Evolutionary conservation across 2,797 vertebrate genomes (phyloP).

Genomic region (Lepus townsendii): DNA sequence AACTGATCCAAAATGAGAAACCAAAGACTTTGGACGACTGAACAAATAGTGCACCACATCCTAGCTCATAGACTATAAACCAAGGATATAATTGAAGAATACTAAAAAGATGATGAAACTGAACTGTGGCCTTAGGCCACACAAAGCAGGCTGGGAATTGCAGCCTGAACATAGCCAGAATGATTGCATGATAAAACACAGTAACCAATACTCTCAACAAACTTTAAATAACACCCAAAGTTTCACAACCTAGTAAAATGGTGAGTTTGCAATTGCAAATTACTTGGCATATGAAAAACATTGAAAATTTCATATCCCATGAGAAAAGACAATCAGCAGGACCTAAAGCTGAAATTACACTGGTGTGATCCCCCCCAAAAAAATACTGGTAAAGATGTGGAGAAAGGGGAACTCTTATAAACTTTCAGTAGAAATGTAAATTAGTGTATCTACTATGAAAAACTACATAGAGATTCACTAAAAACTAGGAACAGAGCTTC

Average conservation of each 20-base stretch:
- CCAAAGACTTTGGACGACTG: background rate
- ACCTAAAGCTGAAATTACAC: background rate
- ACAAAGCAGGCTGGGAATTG: background rate
- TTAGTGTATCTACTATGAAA: too few relatives aligned
- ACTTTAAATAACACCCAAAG: background rate
- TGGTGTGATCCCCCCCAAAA: too few relatives aligned
- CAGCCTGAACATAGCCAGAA: background rate
- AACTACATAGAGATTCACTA: too few relatives aligned
- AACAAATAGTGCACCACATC: background rate
- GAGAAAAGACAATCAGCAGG: background rate
- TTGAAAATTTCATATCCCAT: background rate
- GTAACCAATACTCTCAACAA: background rate
- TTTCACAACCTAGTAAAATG: background rate
- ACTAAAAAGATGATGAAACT: background rate
- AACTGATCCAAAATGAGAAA: background rate
- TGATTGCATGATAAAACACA: background rate
- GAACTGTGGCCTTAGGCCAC: background rate
- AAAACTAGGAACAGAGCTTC: too few relatives aligned
- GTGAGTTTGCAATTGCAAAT: background rate
- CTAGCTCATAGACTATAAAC: background rate
- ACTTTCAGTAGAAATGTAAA: too few relatives aligned
- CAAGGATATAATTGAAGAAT: background rate
- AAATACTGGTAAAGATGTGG: too few relatives aligned
- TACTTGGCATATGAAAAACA: background rate
- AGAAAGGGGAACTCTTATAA: too few relatives aligned